Percentiles rank a stretch among this genome's conserved stretches.
Conservation (phyloP, 2,888 invertebrate genomes). For the Perdita meconis region DNA sequence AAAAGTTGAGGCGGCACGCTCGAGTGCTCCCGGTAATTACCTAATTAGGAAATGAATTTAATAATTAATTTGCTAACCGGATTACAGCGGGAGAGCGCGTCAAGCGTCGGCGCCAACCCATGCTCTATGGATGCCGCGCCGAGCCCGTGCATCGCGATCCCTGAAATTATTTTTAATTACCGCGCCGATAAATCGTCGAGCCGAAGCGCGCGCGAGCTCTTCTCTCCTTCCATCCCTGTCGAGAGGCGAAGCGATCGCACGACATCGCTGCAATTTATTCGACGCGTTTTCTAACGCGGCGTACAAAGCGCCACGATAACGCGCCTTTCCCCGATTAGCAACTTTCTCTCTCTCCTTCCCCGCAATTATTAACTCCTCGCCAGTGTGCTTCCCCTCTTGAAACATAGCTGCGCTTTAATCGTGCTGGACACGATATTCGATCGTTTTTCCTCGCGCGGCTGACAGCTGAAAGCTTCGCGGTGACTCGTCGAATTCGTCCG, state of each 20-base stretch:
- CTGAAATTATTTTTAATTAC: slow-evolving; percentile 56
- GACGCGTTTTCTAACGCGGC: slow-evolving; percentile 1
- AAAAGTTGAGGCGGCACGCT: slow-evolving; percentile 50
- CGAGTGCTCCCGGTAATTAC: slow-evolving; percentile 64
- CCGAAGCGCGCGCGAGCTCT: background rate
- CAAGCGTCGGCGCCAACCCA: slow-evolving; percentile 31
- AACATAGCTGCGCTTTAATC: slow-evolving; percentile 11
- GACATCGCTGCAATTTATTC: slow-evolving; percentile 33
- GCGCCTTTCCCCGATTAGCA: slow-evolving; percentile 27
- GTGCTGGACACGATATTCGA: background rate
- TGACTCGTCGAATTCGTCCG: background rate
- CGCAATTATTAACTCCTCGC: slow-evolving; percentile 25
- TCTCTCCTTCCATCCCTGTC: background rate
- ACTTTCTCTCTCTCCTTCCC: slow-evolving; percentile 11
- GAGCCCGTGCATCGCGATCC: slow-evolving; percentile 22
- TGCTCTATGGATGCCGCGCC: slow-evolving; percentile 22
- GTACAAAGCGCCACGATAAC: slow-evolving; percentile 31
- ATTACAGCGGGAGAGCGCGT: slow-evolving; percentile 51
- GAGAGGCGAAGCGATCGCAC: background rate
- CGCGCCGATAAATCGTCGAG: slow-evolving; percentile 49
- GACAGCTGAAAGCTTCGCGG: background rate
- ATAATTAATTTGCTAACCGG: slow-evolving; percentile 68
- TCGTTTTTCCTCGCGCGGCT: background rate
- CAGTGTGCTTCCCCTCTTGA: background rate
- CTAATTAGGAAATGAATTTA: slow-evolving; percentile 70